Evolutionary conservation across 1,140 invertebrate genomes (phyloP).

Genomic region (Drosophila sechellia): DNA sequence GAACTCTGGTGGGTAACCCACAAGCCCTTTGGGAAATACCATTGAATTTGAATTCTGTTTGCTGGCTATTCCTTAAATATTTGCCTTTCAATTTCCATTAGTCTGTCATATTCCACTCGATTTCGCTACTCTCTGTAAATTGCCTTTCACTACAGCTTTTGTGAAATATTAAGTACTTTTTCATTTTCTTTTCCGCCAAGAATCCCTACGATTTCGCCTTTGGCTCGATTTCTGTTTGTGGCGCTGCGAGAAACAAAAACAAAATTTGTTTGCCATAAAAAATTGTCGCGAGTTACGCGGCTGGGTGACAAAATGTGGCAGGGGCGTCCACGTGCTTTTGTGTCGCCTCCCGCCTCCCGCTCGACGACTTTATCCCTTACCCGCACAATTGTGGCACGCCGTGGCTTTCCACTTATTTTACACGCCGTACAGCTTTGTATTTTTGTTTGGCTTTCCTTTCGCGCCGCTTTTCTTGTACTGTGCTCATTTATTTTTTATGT

Average conservation of each 20-base stretch:
- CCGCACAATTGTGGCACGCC: slow-evolving; percentile 42
- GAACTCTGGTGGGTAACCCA: slow-evolving; percentile 11
- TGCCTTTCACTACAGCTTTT: slow-evolving; percentile 50
- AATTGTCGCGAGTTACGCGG: slow-evolving; percentile 51
- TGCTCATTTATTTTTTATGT: slow-evolving; percentile 75
- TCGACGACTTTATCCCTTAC: slow-evolving; percentile 1
- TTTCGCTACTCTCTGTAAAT: slow-evolving; percentile 46
- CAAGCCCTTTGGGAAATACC: slow-evolving; percentile 24
- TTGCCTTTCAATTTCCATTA: slow-evolving; percentile 50
- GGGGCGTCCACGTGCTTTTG: slow-evolving; percentile 2
- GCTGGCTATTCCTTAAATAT: slow-evolving; percentile 15
- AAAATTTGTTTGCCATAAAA: slow-evolving; percentile 57
- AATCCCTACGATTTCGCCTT: slow-evolving; percentile 2
- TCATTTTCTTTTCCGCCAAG: slow-evolving; percentile 49
- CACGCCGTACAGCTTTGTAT: slow-evolving; percentile 46
- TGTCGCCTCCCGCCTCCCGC: neutral
- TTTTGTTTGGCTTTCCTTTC: slow-evolving; percentile 28
- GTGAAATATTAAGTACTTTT: slow-evolving; percentile 60
- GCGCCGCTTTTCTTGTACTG: slow-evolving; percentile 27
- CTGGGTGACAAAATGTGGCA: slow-evolving; percentile 58
- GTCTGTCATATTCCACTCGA: slow-evolving; percentile 45
- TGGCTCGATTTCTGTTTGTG: slow-evolving; percentile 39
- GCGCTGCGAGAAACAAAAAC: slow-evolving; percentile 41
- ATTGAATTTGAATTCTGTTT: slow-evolving; percentile 44
- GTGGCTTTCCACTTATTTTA: slow-evolving; percentile 54